These are phyloP conservation scores for Sinella curviseta DNA, from an alignment of 1,140 invertebrate species.

Conservation along the genomic window DNA sequence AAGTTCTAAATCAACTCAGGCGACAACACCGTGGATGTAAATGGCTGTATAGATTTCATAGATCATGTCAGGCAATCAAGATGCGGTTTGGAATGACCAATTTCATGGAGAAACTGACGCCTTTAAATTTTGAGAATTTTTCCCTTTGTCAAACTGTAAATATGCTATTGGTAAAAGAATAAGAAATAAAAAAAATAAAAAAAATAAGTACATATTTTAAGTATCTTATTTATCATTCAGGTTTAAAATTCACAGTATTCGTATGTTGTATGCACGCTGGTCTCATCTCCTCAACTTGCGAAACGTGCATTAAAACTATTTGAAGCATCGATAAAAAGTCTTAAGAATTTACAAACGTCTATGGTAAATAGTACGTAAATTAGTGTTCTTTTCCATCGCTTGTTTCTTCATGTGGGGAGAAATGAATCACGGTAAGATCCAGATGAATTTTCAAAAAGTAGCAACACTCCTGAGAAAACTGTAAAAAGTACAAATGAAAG, in stretches of 20 bases:
- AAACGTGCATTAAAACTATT: no score
- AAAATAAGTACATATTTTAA: background rate
- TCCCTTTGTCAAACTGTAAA: background rate
- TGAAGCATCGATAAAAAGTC: no score
- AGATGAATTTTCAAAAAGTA: background rate
- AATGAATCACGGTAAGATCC: background rate
- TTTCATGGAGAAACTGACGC: slow-evolving; percentile 8
- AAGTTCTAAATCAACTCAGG: background rate
- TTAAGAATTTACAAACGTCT: no score
- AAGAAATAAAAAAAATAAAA: background rate
- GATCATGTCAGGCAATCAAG: background rate
- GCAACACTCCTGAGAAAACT: background rate
- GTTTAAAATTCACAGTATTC: no score
- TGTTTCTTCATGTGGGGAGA: background rate
- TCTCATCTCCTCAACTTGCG: no score
- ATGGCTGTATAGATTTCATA: background rate
- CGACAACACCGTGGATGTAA: background rate
- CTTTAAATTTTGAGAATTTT: background rate
- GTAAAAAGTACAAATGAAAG: background rate
- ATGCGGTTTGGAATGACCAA: slow-evolving; percentile 13
- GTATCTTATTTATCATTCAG: background rate
- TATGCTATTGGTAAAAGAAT: slow-evolving; percentile 3
- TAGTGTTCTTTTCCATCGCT: background rate
- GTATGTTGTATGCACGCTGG: no score
- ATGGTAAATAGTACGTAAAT: no score